Conservation (phyloP, 2,797 vertebrate species). For the Percopsis omiscomaycus region DNA sequence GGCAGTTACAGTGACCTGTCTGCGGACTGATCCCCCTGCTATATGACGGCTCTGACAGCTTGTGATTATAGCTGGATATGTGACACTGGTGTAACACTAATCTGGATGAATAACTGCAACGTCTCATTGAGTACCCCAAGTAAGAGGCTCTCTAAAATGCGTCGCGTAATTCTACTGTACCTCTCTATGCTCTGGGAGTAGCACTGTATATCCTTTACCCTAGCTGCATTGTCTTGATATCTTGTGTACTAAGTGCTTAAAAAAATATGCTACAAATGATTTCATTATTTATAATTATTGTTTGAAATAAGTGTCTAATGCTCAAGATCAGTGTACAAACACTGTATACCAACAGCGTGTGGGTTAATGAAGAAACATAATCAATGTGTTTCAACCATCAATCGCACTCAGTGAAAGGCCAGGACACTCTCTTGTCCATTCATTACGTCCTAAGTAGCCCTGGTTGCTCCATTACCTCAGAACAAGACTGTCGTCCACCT, state of each 20-base stretch:
- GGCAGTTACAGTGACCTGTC: constrained; percentile 64
- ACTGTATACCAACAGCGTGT: no score
- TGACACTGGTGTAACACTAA: constrained; percentile 72
- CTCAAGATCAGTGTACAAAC: no score
- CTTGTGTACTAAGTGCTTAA: neutral
- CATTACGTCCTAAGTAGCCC: constrained; percentile 56
- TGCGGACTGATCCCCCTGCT: constrained; percentile 58
- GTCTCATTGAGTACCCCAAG: constrained; percentile 58
- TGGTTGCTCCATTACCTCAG: constrained; percentile 66
- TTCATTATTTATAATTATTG: no score
- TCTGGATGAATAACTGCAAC: constrained; percentile 67
- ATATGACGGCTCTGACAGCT: constrained; percentile 63
- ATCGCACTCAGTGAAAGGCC: constrained; percentile 62
- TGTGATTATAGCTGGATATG: constrained; percentile 70
- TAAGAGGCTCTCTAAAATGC: constrained; percentile 49
- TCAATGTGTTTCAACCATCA: constrained; percentile 31
- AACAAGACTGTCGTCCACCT: constrained; percentile 52
- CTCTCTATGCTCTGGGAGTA: constrained; percentile 34
- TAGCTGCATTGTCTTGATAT: constrained; percentile 11
- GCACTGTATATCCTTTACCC: constrained; percentile 21
- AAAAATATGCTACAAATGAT: no score
- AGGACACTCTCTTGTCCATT: constrained; percentile 51
- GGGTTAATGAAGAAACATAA: constrained; percentile 1
- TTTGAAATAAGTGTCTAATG: no score
- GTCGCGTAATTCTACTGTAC: constrained; percentile 28